Base-by-base conservation (phyloP, 2,113 vertebrate genomes). In the Rhea pennata region DNA sequence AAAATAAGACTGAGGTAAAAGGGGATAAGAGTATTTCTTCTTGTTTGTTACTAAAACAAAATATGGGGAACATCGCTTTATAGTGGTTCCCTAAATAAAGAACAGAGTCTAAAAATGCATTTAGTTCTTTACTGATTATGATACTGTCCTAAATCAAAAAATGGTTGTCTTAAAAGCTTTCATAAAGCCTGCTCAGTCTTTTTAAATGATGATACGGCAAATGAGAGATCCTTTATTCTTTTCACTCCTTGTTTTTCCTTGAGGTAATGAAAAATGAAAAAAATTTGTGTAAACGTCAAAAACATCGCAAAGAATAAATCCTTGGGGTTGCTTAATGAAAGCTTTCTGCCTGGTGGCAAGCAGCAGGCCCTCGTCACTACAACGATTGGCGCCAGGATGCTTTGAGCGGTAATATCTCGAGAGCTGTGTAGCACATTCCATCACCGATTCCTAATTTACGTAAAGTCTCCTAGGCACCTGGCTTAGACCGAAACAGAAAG, bases 311-410 rank as follows among this genome's bases (percentile, higher is more conserved):
- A 97, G 96, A 97, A 95, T 96, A 96, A 96, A 97, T 97, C 95
- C 96, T 96, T 92, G 97, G 93, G 96, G 90, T 69, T 96, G 96
- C 92, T 96, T 98, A 97, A 98, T 98, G 97, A 97, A 98, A 96
- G 88, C 91, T 96, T 70, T 79, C 72, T 97, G 97, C 97, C 98
- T 97, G 92, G 94, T 96, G 97, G 97, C 20, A 53, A 93, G 66
- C 92, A 72, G 86, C 90, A 84, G 85, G 65, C 74, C 66, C 87
- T 87, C 48, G 44, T 82, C 83, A 27, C 88, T 64, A 51, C 92
- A 87, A 75, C 94, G 83, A 92, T 80, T 79, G 84, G 95, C 93
- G 64, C 72, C 80, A 78, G 90, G 67, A 69, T 62, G 95, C 96
- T 97, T 78, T 80, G 82, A 97, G 95, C 94, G 62, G 90, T 84